Conservation (phyloP, 92 coral and sea anemone genomes). For the Porites divaricata region DNA sequence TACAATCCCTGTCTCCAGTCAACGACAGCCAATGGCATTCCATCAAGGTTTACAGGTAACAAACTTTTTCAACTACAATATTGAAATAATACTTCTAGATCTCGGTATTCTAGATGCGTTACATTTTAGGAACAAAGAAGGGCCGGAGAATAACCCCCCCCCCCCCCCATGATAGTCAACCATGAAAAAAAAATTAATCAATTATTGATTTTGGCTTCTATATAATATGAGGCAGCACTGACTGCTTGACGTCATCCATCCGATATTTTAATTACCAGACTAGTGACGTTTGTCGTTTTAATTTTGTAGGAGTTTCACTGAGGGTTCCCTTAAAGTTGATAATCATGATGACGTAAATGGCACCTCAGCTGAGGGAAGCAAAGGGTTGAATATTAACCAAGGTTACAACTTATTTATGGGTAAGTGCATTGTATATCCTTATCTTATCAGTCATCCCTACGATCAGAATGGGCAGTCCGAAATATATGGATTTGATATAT, state of each 20-base stretch:
- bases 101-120: too few species aligned
- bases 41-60: constrained; percentile 77
- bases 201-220: not conserved
- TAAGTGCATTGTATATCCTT: not conserved
- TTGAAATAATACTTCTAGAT: not conserved
- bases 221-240: not conserved
- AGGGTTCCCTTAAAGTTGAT: constrained; percentile 73
- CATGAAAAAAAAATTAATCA: too few species aligned
- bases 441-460: too few species aligned
- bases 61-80: not conserved
- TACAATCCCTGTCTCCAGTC: constrained; percentile 61
- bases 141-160: not conserved
- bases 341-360: constrained; percentile 65
- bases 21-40: constrained; percentile 86
- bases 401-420: constrained; percentile 63
- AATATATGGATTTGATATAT: too few species aligned
- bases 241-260: too few species aligned
- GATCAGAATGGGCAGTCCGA: too few species aligned
- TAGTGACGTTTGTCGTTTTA: not conserved
- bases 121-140: too few species aligned
- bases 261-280: not conserved
- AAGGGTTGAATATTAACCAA: constrained; percentile 70
- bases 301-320: constrained; percentile 53
- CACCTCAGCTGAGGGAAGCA: constrained; percentile 74
- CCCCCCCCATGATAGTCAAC: too few species aligned